Percentiles rank a stretch among this genome's conserved stretches.
phyloP scores from a whole-genome alignment of 2,113 vertebrate genomes.

The Callorhinus ursinus region DNA sequence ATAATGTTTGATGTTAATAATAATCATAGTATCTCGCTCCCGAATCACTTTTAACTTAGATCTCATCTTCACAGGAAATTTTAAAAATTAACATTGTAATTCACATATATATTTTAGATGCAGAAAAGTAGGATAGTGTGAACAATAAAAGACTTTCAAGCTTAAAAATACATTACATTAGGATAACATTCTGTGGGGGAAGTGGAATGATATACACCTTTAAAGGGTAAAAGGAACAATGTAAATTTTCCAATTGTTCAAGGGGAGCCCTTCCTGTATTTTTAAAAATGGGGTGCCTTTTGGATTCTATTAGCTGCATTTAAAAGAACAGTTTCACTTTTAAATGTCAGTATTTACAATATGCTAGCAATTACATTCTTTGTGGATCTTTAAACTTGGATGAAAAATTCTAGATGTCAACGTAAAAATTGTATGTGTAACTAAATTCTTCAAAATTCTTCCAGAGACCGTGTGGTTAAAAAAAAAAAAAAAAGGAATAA shows the following conservation, averaged over 20 bases:
- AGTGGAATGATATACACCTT: not conserved
- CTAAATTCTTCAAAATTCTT: constrained; percentile 48
- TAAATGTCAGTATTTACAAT: constrained; percentile 57
- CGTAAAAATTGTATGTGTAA: constrained; percentile 16
- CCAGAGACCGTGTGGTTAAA: not conserved
- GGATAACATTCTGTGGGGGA: not conserved
- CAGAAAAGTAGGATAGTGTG: not conserved
- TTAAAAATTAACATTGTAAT: constrained; percentile 14
- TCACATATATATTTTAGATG: not conserved
- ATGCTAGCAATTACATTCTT: constrained; percentile 35
- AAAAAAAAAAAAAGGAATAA: not conserved
- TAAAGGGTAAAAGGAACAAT: not conserved
- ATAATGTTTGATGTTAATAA: constrained; percentile 36
- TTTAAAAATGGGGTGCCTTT: not conserved
- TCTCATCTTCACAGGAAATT: not conserved
- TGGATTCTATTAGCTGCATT: constrained; percentile 11
- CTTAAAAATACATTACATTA: constrained; percentile 40
- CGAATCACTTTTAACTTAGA: constrained; percentile 39
- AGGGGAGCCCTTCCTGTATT: not conserved
- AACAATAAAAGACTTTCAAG: constrained; percentile 36
- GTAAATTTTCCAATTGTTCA: not conserved
- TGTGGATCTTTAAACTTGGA: constrained; percentile 18
- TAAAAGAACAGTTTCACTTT: constrained; percentile 44
- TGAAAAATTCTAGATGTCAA: constrained; percentile 44
- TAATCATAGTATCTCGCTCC: not conserved